phyloP scores from a whole-genome alignment of 2,797 vertebrate genomes.

The Apogon hyalosoma region DNA sequence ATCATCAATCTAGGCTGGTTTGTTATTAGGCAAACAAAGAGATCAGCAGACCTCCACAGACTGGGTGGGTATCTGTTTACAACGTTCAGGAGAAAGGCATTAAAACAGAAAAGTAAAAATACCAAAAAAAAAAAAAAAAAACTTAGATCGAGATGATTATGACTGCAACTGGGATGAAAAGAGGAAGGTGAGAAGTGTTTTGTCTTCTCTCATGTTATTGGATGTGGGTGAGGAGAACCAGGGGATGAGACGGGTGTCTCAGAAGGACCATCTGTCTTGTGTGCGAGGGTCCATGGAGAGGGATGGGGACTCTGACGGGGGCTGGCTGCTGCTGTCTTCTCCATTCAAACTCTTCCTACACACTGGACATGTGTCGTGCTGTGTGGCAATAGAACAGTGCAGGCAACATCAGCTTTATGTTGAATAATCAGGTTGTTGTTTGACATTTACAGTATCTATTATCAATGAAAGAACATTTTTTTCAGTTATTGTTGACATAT shows the following conservation, averaged over 20 bases:
- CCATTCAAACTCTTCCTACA: constrained; percentile 96
- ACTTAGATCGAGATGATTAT: constrained; percentile 65
- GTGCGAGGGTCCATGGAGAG: constrained; percentile 89
- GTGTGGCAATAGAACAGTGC: constrained; percentile 47
- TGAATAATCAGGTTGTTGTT: background rate
- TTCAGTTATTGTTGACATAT: too few relatives aligned
- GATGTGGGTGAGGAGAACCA: constrained; percentile 41
- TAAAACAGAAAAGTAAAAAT: constrained; percentile 66
- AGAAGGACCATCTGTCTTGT: constrained; percentile 96
- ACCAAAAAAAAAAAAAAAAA: constrained; percentile 49
- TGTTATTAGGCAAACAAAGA: constrained; percentile 49
- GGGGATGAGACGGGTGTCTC: constrained; percentile 69
- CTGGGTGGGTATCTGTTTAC: constrained; percentile 39
- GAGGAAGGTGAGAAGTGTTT: constrained; percentile 56
- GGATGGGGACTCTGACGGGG: constrained; percentile 84
- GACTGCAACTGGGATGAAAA: constrained; percentile 61
- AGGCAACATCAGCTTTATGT: constrained; percentile 20
- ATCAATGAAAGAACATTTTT: too few relatives aligned
- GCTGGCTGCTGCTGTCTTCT: constrained; percentile 90
- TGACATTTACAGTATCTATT: too few relatives aligned
- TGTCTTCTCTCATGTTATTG: constrained; percentile 47
- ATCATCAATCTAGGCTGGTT: constrained; percentile 53
- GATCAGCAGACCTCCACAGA: constrained; percentile 40
- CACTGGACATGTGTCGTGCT: constrained; percentile 98
- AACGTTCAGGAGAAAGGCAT: constrained; percentile 59